Conservation (phyloP, 2,888 invertebrate genomes). For the Drosophila recens region DNA sequence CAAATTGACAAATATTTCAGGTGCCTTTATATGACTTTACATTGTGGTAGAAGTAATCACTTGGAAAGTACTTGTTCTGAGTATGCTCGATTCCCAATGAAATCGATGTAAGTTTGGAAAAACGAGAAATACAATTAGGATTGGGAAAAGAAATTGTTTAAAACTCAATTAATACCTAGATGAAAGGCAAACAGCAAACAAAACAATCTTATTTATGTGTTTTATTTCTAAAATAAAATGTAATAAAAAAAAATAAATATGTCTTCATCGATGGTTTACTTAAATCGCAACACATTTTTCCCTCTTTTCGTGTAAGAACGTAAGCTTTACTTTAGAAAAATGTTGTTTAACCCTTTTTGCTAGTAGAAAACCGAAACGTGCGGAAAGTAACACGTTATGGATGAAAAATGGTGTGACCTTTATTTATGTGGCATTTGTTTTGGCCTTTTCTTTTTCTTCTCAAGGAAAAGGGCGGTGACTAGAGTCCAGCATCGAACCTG, state of each 20-base stretch:
- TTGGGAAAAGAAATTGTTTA: conserved; percentile 18
- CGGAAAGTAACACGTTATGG: conserved; percentile 36
- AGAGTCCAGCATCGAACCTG: conserved; percentile 22
- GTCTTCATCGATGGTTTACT: neutral
- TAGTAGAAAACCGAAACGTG: conserved; percentile 47
- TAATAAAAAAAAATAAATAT: neutral
- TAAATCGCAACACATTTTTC: neutral
- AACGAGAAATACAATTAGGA: conserved; percentile 9
- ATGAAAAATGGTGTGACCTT: conserved; percentile 45
- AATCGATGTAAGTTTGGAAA: conserved; percentile 19
- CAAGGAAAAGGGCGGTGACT: neutral
- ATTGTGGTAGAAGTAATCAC: conserved; percentile 5
- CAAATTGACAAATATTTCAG: conserved; percentile 16
- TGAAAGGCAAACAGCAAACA: conserved; percentile 13
- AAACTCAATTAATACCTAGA: conserved; percentile 49
- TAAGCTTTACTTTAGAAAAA: conserved; percentile 1
- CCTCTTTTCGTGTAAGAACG: neutral
- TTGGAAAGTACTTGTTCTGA: neutral
- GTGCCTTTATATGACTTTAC: conserved; percentile 11
- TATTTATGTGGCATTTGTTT: conserved; percentile 38
- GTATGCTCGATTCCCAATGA: neutral
- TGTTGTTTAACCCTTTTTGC: neutral
- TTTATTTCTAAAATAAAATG: neutral
- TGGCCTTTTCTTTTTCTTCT: neutral
- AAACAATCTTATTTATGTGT: neutral